Base-by-base conservation (phyloP, 2,113 vertebrate genomes). In the Capreolus pygargus region DNA sequence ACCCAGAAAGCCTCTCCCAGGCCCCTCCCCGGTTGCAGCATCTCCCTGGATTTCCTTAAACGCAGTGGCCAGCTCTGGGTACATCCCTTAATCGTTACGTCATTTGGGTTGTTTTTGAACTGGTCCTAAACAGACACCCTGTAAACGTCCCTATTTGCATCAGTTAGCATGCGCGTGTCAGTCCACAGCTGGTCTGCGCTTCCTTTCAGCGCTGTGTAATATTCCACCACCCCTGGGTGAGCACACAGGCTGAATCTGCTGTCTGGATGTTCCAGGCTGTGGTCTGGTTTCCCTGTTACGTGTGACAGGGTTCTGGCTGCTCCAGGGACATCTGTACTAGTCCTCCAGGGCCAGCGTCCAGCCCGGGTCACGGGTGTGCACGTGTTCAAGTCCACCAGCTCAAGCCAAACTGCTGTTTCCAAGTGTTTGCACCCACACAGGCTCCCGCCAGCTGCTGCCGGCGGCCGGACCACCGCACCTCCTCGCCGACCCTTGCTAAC, bases 141-240 rank as follows among this genome's bases (percentile, higher is more conserved):
- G 2, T 30, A 14, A 13, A 6, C 23, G 25, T 5, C 12, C 9
- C 52, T 47, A 4, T 8, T 1, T 3, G 28, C 10, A 1, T 1
- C 3, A 17, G 5, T 9, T 43, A 85, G 61, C 58, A 1, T 14
- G 2, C 14, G 5, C 3, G 1, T 1, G 5, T 33, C 30, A 1
- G 64, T 5, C 30, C 27, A 1, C 7, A 12, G 27, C 36, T 23
- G 7, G 1, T 5, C 30, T 64, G 33, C 3, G 0, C 27, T 27
- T 86, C 64, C 93, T 64, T 96, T 81, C 33, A 15, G 60, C 1
- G 54, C 87, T 23, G 19, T 13, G 2, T 74, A 70, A 39, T 94
- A 87, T 3, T 86, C 89, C 54, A 6, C 11, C 1, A 11, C 23
- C 79, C 61, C 28, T 12, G 25, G 67, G 1, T 7, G 36, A 74